These are phyloP conservation scores for Microplitis mediator DNA, from an alignment of 1,140 invertebrate species.

Conservation along the genomic window DNA sequence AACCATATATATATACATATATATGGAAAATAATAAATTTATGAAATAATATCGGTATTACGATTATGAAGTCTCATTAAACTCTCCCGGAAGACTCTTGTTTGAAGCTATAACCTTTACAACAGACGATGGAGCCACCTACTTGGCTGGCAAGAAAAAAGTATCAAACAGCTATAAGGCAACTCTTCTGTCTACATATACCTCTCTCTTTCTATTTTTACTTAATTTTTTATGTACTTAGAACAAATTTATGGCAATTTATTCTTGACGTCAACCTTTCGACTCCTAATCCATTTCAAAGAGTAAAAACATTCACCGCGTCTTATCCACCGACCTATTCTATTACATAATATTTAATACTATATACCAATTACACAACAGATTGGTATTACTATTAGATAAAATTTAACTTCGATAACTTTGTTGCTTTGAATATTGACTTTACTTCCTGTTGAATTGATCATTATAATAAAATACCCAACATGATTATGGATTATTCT, in stretches of 20 bases:
- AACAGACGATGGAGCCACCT: constrained; percentile 1
- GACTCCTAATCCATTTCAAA: constrained; percentile 25
- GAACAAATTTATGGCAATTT: constrained; percentile 1
- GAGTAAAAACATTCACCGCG: constrained; percentile 16
- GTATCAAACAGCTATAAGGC: background rate
- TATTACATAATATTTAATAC: background rate
- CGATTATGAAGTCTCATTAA: background rate
- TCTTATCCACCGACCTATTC: background rate
- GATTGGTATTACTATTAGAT: background rate
- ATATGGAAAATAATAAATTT: background rate
- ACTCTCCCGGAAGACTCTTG: background rate
- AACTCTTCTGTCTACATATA: background rate
- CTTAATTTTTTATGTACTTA: background rate
- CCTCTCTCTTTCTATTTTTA: background rate
- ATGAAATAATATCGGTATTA: background rate
- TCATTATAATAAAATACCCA: too few species aligned
- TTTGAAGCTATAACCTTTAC: constrained; percentile 15
- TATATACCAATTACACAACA: background rate
- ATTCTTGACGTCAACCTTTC: constrained; percentile 21
- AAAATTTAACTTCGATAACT: background rate
- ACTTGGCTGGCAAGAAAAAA: constrained; percentile 1
- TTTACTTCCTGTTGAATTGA: too few species aligned
- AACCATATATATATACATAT: too few species aligned
- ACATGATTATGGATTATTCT: too few species aligned
- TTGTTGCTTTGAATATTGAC: too few species aligned